Conservation (phyloP, 1,140 invertebrate genomes). For the Dufourea novaeangliae region DNA sequence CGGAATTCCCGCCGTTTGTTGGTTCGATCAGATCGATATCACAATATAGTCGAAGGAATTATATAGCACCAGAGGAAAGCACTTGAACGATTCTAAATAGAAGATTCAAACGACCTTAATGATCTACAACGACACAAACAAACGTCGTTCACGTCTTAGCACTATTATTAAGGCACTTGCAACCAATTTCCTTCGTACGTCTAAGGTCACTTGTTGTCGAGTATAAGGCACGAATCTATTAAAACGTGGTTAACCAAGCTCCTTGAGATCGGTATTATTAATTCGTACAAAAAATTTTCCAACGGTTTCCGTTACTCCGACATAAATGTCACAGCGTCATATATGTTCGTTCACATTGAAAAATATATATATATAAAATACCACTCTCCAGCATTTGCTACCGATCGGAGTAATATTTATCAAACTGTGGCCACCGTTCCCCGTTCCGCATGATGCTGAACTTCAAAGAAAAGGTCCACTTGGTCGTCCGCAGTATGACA, state of each 20-base stretch:
- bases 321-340: neutral
- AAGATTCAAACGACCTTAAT: slow-evolving; percentile 17
- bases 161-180: slow-evolving; percentile 37
- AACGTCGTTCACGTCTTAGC: slow-evolving; percentile 1
- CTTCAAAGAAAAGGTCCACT: too few relatives aligned
- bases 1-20: neutral
- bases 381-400: neutral
- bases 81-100: neutral
- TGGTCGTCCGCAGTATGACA: neutral
- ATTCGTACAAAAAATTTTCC: neutral
- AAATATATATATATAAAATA: too few relatives aligned
- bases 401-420: neutral
- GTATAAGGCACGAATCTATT: slow-evolving; percentile 12
- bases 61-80: slow-evolving; percentile 30
- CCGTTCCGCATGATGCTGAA: neutral
- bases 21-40: slow-evolving; percentile 15
- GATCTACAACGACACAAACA: neutral
- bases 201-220: slow-evolving; percentile 12
- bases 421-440: neutral
- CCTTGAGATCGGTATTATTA: neutral
- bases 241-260: too few relatives aligned
- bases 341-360: neutral
- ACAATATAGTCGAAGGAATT: slow-evolving; percentile 11
- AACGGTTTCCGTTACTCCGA: neutral
- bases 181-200: slow-evolving; percentile 6